Conservation (phyloP, 2,888 invertebrate species). For the Caenorhabditis becei region DNA sequence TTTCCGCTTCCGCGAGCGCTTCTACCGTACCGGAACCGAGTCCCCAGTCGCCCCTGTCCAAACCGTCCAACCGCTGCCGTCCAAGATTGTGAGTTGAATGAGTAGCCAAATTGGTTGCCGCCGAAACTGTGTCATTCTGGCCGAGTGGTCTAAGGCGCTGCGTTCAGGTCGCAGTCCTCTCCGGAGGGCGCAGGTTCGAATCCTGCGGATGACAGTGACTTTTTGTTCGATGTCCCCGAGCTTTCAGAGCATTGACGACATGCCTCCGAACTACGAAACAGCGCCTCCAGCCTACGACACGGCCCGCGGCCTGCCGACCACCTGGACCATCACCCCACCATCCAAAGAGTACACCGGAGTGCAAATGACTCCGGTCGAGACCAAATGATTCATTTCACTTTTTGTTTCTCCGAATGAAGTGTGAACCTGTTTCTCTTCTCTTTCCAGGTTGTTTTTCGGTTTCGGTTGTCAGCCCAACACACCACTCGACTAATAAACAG, state of each 20-base stretch:
- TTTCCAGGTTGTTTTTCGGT: slow-evolving; percentile 45
- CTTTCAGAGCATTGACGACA: slow-evolving; percentile 41
- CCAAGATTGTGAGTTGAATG: slow-evolving; percentile 18
- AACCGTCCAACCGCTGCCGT: slow-evolving; percentile 20
- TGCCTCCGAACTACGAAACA: slow-evolving; percentile 40
- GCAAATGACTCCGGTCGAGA: slow-evolving; percentile 47
- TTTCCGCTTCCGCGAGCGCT: slow-evolving; percentile 49
- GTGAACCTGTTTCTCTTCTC: slow-evolving; percentile 48
- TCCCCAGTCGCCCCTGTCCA: slow-evolving; percentile 9
- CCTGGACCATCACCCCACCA: slow-evolving; percentile 34
- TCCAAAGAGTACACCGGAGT: slow-evolving; percentile 41
- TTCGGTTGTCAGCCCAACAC: slow-evolving; percentile 32
- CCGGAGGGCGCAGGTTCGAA: slow-evolving; percentile 77
- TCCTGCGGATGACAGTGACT: slow-evolving; percentile 69
- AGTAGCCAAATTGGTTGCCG: no score
- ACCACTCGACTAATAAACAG: slow-evolving; percentile 52
- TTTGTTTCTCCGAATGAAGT: slow-evolving; percentile 24
- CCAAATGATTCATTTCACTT: slow-evolving; percentile 34
- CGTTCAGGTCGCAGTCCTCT: slow-evolving; percentile 88
- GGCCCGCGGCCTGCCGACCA: slow-evolving; percentile 22
- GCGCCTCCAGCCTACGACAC: slow-evolving; percentile 39
- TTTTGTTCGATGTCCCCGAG: background rate
- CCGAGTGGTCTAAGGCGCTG: slow-evolving; percentile 91
- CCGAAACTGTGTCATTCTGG: slow-evolving; percentile 77
- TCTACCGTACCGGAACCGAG: slow-evolving; percentile 43